These are phyloP conservation scores for Perizoma affinitatum DNA, from an alignment of 2,888 invertebrate species.

Conservation along the genomic window DNA sequence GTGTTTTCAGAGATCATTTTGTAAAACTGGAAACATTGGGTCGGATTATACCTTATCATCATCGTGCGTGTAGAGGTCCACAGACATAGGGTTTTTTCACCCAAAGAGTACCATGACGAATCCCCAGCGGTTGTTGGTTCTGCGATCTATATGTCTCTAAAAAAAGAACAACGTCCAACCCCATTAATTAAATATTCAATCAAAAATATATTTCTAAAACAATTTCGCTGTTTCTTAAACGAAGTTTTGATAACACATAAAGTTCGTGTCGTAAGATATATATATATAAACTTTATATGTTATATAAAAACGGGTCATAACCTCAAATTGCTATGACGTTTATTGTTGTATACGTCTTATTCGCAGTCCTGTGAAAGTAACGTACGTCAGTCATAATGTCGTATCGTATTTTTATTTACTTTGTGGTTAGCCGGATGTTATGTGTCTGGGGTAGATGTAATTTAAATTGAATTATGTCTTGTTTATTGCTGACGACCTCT, in stretches of 20 bases:
- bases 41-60: neutral
- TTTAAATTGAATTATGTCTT: too few species aligned
- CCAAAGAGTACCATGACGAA: neutral
- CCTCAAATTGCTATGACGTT: slow-evolving; percentile 3
- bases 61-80: neutral
- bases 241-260: neutral
- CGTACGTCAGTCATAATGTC: neutral
- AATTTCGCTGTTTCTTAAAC: neutral
- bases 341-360: slow-evolving; percentile 1
- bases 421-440: too few species aligned
- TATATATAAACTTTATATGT: too few species aligned
- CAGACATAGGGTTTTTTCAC: neutral
- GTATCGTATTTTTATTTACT: neutral
- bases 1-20: neutral
- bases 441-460: too few species aligned
- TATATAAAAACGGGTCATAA: slow-evolving; percentile 7
- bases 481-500: too few species aligned
- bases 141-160: too few species aligned
- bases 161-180: too few species aligned
- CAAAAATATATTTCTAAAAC: neutral
- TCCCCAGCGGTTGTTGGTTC: too few species aligned
- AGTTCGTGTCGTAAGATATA: neutral
- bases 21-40: neutral
- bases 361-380: neutral
- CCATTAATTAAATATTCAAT: too few species aligned